Percentiles rank a stretch among this genome's conserved stretches.
Evolutionary conservation across 2,888 invertebrate species (phyloP).

Genomic region (Xanthorhoe spadicearia): DNA sequence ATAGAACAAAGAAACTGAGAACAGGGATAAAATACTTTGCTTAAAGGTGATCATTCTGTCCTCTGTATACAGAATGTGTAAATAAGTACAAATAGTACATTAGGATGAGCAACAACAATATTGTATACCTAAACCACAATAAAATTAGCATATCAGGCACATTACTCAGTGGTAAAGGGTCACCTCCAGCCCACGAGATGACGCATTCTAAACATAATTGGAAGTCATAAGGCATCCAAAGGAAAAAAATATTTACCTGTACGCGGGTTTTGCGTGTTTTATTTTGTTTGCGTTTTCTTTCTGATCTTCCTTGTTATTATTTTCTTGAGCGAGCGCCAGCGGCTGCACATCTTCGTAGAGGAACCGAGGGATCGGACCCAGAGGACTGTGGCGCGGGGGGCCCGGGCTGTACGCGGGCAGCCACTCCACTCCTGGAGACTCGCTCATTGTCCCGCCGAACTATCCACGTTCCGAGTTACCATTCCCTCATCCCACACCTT

Average conservation of each 20-base stretch:
- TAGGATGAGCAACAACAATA: conserved; percentile 28
- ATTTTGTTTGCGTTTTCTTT: conserved; percentile 78
- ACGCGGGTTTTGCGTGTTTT: conserved; percentile 85
- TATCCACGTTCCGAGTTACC: conserved; percentile 31
- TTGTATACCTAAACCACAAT: conserved; percentile 32
- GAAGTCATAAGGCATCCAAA: conserved; percentile 39
- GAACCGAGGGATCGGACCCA: conserved; percentile 79
- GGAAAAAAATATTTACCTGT: conserved; percentile 74
- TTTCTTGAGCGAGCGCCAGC: conserved; percentile 71
- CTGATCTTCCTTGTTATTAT: conserved; percentile 79
- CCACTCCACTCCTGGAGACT: conserved; percentile 83
- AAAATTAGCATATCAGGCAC: conserved; percentile 40
- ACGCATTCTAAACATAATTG: conserved; percentile 37
- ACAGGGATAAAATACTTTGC: background rate
- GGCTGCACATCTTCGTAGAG: conserved; percentile 80
- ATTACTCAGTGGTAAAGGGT: conserved; percentile 47
- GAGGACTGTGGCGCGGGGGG: conserved; percentile 80
- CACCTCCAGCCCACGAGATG: conserved; percentile 48
- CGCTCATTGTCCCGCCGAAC: conserved; percentile 77
- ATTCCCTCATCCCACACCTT: conserved; percentile 56
- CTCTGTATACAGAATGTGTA: conserved; percentile 1
- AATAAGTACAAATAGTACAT: conserved; percentile 19
- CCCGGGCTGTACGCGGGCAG: conserved; percentile 82
- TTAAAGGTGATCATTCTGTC: background rate
- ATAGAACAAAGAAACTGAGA: conserved; percentile 9